Base-by-base conservation (phyloP, 2,113 vertebrate genomes). In the Malaclemys terrapin region DNA sequence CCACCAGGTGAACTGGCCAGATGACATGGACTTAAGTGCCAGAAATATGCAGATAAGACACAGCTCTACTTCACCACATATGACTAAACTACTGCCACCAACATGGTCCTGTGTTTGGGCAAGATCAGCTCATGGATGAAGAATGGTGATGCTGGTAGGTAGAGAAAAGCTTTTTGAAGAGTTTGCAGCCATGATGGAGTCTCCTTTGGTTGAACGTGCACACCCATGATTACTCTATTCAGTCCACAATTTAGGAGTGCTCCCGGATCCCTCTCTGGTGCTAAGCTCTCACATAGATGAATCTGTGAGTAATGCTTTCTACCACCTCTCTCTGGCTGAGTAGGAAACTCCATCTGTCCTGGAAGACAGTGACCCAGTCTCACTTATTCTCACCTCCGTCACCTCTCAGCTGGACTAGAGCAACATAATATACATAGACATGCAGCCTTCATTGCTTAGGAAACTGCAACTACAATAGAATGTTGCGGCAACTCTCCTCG, bases 381-480 rank as follows among this genome's bases (percentile, higher is more conserved):
- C 59, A 62, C 13, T 62, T 62, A 62, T 62, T 62, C 12, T 16
- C 29, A 62, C 29, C 59, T 65, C 29, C 31, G 4, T 35, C 31
- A 19, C 62, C 62, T 69, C 35, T 69, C 62, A n/a, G 7, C 62
- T 62, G 12, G 14, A 62, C 13, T n/a, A n/a, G 59, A 65, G 59
- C 59, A 35, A 65, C 31, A 69, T 17, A 69, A n/a, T 69, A n/a
- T n/a, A 69, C 35, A 31, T 35, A 35, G 59, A 62, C 7, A 3
- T 9, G 75, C 93, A 75, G 19, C 3, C 27, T 53, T 19, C 10
- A 42, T 10, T 50, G 17, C 65, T 38, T 85, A 0, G 0, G 62
- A 75, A 91, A 54, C 53, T 93, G n/a, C 27, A 5, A 88, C 65
- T 25, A 62, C 11, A 12, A 10, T 19, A 47, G 47, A n/a, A 57